These are phyloP conservation scores for Andrena trimmerana DNA, from an alignment of 2,888 invertebrate genomes.

Conservation along the genomic window DNA sequence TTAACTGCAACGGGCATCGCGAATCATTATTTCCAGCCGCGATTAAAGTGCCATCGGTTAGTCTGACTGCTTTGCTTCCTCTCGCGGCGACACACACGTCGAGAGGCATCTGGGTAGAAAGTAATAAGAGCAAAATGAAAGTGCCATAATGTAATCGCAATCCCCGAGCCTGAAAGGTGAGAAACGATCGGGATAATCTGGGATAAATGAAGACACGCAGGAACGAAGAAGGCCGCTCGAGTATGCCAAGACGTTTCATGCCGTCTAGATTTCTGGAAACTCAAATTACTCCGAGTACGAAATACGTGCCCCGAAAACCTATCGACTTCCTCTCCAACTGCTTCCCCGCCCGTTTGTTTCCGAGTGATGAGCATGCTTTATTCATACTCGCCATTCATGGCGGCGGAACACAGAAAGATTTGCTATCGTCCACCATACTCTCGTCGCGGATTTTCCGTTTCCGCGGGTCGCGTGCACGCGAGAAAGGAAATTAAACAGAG, in stretches of 20 bases:
- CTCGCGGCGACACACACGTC: background rate
- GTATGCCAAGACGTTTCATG: conserved; percentile 22
- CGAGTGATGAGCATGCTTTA: conserved; percentile 62
- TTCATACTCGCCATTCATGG: conserved; percentile 63
- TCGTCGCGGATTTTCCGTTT: conserved; percentile 34
- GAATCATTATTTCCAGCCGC: background rate
- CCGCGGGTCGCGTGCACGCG: background rate
- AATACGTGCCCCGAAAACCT: conserved; percentile 62
- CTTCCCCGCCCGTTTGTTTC: conserved; percentile 24
- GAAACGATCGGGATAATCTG: background rate
- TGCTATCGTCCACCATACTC: conserved; percentile 46
- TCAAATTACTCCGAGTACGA: conserved; percentile 51
- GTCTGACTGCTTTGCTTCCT: background rate
- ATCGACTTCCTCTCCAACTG: conserved; percentile 36
- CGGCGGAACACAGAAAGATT: conserved; percentile 38
- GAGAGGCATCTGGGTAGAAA: background rate
- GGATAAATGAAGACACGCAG: conserved; percentile 20
- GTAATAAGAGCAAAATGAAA: conserved; percentile 5
- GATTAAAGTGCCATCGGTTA: background rate
- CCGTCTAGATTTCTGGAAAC: conserved; percentile 22
- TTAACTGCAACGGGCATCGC: background rate
- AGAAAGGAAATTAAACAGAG: background rate
- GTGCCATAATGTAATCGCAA: background rate
- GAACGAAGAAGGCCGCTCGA: background rate
- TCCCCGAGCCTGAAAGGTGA: background rate